Base-by-base conservation (phyloP, 2,888 invertebrate species). In the Salpingus planirostris region DNA sequence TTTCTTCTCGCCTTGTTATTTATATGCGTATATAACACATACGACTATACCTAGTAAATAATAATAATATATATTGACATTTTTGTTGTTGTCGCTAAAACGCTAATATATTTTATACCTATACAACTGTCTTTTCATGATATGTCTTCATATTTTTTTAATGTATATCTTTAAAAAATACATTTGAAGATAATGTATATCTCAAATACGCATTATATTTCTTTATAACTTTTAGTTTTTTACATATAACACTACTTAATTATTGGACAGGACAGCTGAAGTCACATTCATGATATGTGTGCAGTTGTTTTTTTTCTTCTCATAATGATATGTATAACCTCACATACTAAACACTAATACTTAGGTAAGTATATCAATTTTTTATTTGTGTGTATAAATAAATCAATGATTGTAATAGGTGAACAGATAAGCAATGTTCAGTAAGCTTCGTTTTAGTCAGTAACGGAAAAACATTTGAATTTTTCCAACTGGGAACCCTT, bases 191-290 rank as follows among this genome's bases (percentile, higher is more conserved):
- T 54, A 54, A 55, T 58, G 45, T 35, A 29, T 54, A 50, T 59
- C 59, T 57, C 54, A 56, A 59, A 54, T 54, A 52, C 48, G 47
- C 43, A 29, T 25, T 38, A n/a, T n/a, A 31, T 23, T 29, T 44
- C 49, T 46, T 46, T 33, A 36, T 4, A 11, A 11, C 10, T 23
- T 10, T 23, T 23, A 10, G 10, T 23, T 10, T 23, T 8, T 23
- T 11, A 46, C 42, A 52, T 43, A 47, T 45, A 44, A 43, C 37
- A 47, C 50, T 56, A 55, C 46, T 49, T 57, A 54, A 44, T 59
- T 60, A 60, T 61, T 62, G 61, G 61, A 62, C 62, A 61, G 60
- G 59, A 60, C 57, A 62, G 59, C 59, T 58, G 55, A 60, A 59
- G 60, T 58, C 57, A 59, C 57, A 57, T 55, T 53, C 46, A 57